phyloP scores from a whole-genome alignment of 2,797 vertebrate species.

The Nasua narica region DNA sequence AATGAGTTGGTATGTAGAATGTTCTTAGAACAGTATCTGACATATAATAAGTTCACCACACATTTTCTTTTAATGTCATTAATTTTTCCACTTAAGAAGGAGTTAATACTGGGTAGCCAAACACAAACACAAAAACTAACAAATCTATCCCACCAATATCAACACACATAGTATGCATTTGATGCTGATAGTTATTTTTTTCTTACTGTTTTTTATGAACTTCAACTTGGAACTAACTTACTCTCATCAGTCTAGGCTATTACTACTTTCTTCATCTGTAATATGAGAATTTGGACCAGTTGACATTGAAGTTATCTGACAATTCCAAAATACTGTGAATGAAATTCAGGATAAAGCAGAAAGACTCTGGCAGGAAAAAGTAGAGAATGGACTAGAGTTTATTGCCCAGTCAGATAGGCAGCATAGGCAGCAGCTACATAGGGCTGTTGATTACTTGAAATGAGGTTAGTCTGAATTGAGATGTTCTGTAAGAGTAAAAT shows the following conservation, averaged over 20 bases:
- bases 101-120: background rate
- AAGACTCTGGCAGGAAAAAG: background rate
- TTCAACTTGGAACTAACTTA: background rate
- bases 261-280: background rate
- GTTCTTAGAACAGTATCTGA: background rate
- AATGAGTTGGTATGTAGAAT: background rate
- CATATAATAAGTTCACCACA: background rate
- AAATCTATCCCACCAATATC: background rate
- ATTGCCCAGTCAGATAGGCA: background rate
- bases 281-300: background rate
- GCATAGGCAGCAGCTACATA: background rate
- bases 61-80: background rate
- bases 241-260: background rate
- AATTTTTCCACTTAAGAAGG: background rate
- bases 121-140: background rate
- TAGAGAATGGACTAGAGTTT: background rate
- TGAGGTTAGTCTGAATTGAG: background rate
- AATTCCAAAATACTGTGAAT: background rate
- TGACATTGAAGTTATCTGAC: background rate
- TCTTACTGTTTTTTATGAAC: background rate
- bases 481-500: background rate
- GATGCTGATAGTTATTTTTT: background rate
- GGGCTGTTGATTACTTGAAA: background rate
- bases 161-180: background rate
- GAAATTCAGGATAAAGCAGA: background rate